Evolutionary conservation across 2,797 vertebrate genomes (phyloP), one percentile per base, ranked within the genome.

Genomic region (Nasua narica): DNA sequence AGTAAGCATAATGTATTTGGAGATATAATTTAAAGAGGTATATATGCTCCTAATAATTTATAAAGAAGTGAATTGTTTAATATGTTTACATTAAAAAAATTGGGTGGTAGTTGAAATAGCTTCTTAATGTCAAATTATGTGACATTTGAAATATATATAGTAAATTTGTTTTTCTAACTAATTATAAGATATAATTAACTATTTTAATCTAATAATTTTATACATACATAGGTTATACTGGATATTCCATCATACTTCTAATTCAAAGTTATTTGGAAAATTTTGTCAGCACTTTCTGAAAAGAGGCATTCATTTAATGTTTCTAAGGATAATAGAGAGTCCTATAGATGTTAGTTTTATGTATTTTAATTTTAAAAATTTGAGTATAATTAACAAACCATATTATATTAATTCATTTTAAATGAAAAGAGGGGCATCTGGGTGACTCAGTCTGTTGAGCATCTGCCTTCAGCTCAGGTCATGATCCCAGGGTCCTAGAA

Each of bases 301-400:
- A 93, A 90, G 77, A 46, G 3, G 18, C 37, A 93, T 87, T 82
- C 69, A 29, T 96, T 92, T 97, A 95, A 93, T 96, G 54, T 46
- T 98, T 95, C 77, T 74, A 93, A 96, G 79, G 90, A 96, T 96
- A 98, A 97, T 69, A 54, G 82, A 94, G 77, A 92, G 19, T 93
- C 93, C 12, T 62, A 37, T 97, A 94, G 96, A 97, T 97, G 27
- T 97, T 97, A 97, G 93, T 97, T 40, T 43, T 27, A 27, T 40
- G 27, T 15, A 14, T 43, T 40, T 72, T 43, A 72, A 25, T 27
- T 72, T 72, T 43, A 27, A 72, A 72, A 70, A 70, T 23, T 40
- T 40, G 4, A 70, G 21, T 25, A 40, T 70, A 70, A 35, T 70
- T 70, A 70, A 40, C 2, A 70, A 37, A 70, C 21, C 12, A 40